These are phyloP conservation scores for Thryonomys swinderianus DNA, from an alignment of 2,113 vertebrate genomes.

Conservation along the genomic window DNA sequence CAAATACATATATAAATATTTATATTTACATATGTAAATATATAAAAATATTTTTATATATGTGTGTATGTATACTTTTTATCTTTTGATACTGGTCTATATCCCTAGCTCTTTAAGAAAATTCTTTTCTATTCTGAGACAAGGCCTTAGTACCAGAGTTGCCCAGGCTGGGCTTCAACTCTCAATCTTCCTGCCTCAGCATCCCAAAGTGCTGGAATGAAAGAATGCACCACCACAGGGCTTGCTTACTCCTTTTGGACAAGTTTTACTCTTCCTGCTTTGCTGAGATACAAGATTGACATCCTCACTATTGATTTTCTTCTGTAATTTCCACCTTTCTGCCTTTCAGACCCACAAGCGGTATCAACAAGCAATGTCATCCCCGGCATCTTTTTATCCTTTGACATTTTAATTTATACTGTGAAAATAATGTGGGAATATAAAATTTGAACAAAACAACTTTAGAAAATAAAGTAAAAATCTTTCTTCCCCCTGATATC, in stretches of 20 bases:
- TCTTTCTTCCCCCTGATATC: background rate
- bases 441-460: background rate
- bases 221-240: background rate
- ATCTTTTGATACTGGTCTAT: background rate
- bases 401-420: background rate
- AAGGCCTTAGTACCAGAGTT: background rate
- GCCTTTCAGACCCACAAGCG: background rate
- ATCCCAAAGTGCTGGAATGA: background rate
- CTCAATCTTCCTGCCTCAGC: background rate
- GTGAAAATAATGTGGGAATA: background rate
- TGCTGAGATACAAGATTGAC: background rate
- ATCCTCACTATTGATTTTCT: background rate
- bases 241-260: background rate
- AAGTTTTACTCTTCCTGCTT: background rate
- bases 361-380: background rate
- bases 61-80: too few relatives aligned
- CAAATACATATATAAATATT: too few relatives aligned
- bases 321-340: background rate
- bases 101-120: background rate
- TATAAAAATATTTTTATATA: too few relatives aligned
- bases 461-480: background rate
- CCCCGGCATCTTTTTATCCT: background rate
- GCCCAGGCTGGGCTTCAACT: background rate
- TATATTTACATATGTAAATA: too few relatives aligned
- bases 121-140: background rate